Percentiles rank a stretch among this genome's conserved stretches.
phyloP scores from a whole-genome alignment of 1,140 invertebrate genomes.

The Danaus melanippus region DNA sequence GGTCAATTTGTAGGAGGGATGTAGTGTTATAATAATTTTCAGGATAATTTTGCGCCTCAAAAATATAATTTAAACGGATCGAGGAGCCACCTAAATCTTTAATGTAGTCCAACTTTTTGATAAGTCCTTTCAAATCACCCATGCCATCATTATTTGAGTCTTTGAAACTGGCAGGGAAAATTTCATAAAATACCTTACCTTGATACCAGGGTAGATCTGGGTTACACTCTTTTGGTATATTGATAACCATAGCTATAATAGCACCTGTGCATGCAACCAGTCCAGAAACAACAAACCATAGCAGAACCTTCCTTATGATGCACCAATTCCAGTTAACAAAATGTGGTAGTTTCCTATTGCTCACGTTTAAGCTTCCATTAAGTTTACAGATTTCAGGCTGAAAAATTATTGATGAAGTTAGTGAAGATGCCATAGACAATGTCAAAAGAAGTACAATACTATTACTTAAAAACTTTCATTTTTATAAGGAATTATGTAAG shows the following conservation, averaged over 20 bases:
- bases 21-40: constrained; percentile 78
- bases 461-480: no score
- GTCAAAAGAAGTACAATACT: no score
- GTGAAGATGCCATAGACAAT: no score
- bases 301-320: constrained; percentile 79
- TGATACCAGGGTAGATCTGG: constrained; percentile 84
- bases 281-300: constrained; percentile 80
- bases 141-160: constrained; percentile 83
- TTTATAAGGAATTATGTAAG: no score
- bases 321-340: constrained; percentile 89
- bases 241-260: constrained; percentile 79
- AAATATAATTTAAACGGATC: constrained; percentile 84
- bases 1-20: constrained; percentile 75
- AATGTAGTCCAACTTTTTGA: constrained; percentile 78
- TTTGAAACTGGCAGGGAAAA: constrained; percentile 86
- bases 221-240: constrained; percentile 80
- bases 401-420: constrained; percentile 19
- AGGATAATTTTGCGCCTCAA: constrained; percentile 78
- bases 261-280: constrained; percentile 79
- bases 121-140: constrained; percentile 82
- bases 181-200: constrained; percentile 85
- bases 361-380: constrained; percentile 51
- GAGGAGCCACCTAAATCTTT: constrained; percentile 76
- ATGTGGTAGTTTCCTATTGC: constrained; percentile 60
- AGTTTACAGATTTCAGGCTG: constrained; percentile 61